Percentiles rank a stretch among this genome's conserved stretches.
phyloP scores from a whole-genome alignment of 1,140 invertebrate genomes.

The Zaprionus gabonicus region DNA sequence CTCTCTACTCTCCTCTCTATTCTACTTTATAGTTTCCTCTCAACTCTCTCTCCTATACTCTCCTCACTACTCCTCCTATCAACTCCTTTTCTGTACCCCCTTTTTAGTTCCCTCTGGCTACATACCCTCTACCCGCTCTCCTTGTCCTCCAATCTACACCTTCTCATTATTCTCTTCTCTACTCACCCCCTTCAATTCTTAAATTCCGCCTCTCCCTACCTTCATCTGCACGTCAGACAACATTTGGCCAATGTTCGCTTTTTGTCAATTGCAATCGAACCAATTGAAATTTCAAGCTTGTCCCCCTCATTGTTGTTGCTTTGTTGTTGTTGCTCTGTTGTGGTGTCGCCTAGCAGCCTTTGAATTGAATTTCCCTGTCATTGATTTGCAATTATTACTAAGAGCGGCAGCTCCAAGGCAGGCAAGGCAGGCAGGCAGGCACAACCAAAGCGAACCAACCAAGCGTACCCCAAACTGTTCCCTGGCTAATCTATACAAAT shows the following conservation, averaged over 20 bases:
- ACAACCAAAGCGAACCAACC: not conserved
- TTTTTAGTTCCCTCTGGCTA: too few species aligned
- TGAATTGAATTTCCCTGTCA: constrained; percentile 65
- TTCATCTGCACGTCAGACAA: constrained; percentile 10
- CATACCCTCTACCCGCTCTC: not conserved
- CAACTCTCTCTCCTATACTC: not conserved
- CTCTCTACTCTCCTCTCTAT: not conserved
- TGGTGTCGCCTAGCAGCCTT: constrained; percentile 49
- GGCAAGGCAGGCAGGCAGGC: constrained; percentile 4
- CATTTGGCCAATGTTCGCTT: constrained; percentile 44
- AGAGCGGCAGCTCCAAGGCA: constrained; percentile 31
- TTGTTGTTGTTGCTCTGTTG: constrained; percentile 31
- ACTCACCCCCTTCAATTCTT: not conserved
- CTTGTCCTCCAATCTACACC: not conserved
- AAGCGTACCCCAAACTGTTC: constrained; percentile 30
- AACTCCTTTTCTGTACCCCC: not conserved
- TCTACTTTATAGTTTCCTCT: not conserved
- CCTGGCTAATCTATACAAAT: constrained; percentile 52
- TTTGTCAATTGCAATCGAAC: constrained; percentile 58
- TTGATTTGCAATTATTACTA: constrained; percentile 75
- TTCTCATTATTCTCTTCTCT: not conserved
- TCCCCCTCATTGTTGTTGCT: constrained; percentile 10
- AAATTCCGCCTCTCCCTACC: not conserved
- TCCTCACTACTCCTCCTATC: not conserved
- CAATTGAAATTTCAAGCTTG: constrained; percentile 62